phyloP scores from a whole-genome alignment of 2,113 vertebrate genomes.

The Piaya cayana region DNA sequence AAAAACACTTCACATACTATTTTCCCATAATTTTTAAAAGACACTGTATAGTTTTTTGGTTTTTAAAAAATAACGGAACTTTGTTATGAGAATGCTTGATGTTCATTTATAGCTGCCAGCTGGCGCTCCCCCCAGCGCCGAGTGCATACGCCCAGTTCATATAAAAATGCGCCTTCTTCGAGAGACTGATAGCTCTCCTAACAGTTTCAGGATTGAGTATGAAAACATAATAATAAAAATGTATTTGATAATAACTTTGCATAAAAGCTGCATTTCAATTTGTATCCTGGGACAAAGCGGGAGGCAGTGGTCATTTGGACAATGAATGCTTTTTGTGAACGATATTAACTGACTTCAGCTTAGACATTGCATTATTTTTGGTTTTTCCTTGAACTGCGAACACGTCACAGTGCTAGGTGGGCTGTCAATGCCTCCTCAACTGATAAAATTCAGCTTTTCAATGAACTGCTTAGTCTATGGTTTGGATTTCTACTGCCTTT shows the following conservation, averaged over 20 bases:
- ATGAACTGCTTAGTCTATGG: background rate
- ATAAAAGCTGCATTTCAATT: background rate
- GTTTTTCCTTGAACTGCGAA: background rate
- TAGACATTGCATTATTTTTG: background rate
- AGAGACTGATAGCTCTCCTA: background rate
- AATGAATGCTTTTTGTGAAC: background rate
- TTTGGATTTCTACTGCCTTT: background rate
- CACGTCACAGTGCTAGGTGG: background rate
- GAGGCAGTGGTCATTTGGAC: background rate
- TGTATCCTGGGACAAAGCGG: background rate
- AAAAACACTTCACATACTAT: constrained; percentile 1
- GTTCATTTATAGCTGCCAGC: background rate
- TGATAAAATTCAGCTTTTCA: background rate
- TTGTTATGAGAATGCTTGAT: background rate
- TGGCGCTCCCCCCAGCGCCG: background rate
- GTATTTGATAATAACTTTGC: background rate
- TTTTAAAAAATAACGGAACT: background rate
- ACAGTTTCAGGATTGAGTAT: background rate
- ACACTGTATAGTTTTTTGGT: background rate
- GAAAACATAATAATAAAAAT: constrained; percentile 1
- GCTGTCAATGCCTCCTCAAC: background rate
- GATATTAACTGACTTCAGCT: background rate
- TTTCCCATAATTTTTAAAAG: background rate
- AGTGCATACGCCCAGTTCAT: background rate
- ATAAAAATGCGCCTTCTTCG: background rate